Evolutionary conservation across 2,113 vertebrate species (phyloP).

Genomic region (Cololabis saira): DNA sequence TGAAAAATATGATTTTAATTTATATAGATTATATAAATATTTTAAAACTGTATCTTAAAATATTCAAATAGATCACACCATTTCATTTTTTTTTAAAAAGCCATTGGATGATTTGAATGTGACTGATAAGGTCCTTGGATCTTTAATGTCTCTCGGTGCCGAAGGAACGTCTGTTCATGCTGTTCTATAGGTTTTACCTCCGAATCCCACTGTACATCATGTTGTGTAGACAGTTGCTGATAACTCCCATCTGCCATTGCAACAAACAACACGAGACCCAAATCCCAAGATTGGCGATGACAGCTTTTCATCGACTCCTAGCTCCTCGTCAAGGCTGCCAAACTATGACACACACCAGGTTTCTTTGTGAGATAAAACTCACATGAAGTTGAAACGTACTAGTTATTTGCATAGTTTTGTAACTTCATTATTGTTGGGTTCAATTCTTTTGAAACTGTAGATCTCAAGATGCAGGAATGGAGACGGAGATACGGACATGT

Average conservation of each 20-base stretch:
- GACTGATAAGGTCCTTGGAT: background rate
- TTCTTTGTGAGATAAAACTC: slow-evolving; percentile 20
- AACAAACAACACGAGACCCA: slow-evolving; percentile 28
- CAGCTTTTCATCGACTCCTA: slow-evolving; percentile 57
- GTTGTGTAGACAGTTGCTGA: slow-evolving; percentile 57
- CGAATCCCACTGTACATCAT: slow-evolving; percentile 21
- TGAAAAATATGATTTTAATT: too few relatives aligned
- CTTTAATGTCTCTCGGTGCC: background rate
- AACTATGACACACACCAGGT: slow-evolving; percentile 38
- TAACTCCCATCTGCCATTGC: slow-evolving; percentile 48
- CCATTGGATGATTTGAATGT: background rate
- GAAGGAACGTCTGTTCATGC: background rate
- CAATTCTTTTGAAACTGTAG: too few relatives aligned
- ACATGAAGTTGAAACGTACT: too few relatives aligned
- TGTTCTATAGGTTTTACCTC: background rate
- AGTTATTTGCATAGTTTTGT: too few relatives aligned
- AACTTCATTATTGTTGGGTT: too few relatives aligned
- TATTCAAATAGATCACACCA: too few relatives aligned
- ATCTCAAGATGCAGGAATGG: too few relatives aligned
- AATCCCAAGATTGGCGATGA: slow-evolving; percentile 57
- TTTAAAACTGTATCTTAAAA: too few relatives aligned
- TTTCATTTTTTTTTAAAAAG: background rate
- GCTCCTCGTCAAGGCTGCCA: slow-evolving; percentile 29
- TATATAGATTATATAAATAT: too few relatives aligned
- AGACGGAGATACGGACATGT: too few relatives aligned